A percentile compares a stretch with the other conserved stretches of the same genome.
These are phyloP conservation scores for Manis pentadactyla DNA, from an alignment of 2,797 vertebrate genomes.

Conservation along the genomic window DNA sequence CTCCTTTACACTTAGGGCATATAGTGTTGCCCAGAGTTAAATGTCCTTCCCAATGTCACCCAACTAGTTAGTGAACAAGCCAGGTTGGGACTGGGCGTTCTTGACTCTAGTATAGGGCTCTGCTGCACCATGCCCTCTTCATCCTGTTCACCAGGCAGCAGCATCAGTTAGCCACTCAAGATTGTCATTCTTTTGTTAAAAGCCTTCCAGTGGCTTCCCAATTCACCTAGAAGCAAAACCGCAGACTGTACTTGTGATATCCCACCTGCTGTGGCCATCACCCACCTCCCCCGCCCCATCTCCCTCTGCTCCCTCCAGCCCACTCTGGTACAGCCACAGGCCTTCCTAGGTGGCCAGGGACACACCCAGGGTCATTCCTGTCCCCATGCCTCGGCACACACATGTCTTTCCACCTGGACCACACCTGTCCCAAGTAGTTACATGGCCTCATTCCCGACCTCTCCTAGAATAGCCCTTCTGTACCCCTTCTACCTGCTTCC, in stretches of 20 bases:
- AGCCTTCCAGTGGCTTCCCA: neutral
- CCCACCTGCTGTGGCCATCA: neutral
- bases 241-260: neutral
- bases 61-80: neutral
- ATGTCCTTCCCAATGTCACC: neutral
- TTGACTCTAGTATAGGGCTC: too few relatives aligned
- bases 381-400: neutral
- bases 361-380: too few relatives aligned
- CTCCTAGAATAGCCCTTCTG: too few relatives aligned
- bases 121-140: accelerated
- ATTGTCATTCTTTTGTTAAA: too few relatives aligned
- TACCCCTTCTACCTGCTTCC: too few relatives aligned
- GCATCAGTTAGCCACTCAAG: neutral
- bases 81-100: neutral
- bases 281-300: neutral
- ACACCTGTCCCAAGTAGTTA: accelerated
- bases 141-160: neutral
- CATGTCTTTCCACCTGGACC: neutral
- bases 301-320: neutral
- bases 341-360: neutral
- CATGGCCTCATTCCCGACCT: accelerated
- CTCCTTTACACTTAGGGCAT: neutral
- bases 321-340: neutral
- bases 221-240: neutral
- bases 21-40: neutral